Evolutionary conservation across 2,888 invertebrate genomes (phyloP).

Genomic region (Tetanocera ferruginea): DNA sequence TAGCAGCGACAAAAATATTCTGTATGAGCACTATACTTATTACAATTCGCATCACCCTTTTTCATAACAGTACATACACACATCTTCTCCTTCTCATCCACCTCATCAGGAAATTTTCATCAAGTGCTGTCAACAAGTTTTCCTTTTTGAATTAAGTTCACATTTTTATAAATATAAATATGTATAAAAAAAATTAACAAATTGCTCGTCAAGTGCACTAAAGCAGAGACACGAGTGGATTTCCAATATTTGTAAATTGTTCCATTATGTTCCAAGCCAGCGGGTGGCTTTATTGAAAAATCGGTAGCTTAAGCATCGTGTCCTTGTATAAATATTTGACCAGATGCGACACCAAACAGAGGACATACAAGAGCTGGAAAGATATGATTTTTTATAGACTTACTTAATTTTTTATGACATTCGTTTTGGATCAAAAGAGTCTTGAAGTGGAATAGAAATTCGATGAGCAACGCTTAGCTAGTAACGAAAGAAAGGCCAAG

Average conservation of each 20-base stretch:
- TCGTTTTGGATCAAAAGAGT: slow-evolving; percentile 58
- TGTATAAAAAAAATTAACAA: slow-evolving; percentile 30
- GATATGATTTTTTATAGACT: slow-evolving; percentile 48
- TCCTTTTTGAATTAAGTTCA: not conserved
- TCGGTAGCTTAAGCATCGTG: not conserved
- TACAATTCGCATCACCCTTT: not conserved
- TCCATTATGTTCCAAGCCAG: slow-evolving; percentile 35
- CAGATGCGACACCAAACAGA: slow-evolving; percentile 47
- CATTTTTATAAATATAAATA: slow-evolving; percentile 18
- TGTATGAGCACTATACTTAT: not conserved
- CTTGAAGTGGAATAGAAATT: slow-evolving; percentile 56
- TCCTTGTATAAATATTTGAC: slow-evolving; percentile 51
- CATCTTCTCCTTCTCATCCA: not conserved
- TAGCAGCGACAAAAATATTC: slow-evolving; percentile 42
- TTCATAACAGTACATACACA: not conserved
- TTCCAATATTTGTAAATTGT: slow-evolving; percentile 47
- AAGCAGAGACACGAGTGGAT: slow-evolving; percentile 36
- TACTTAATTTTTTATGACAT: slow-evolving; percentile 64
- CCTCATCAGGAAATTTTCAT: not conserved
- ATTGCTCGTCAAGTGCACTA: slow-evolving; percentile 37
- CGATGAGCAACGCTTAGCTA: not conserved
- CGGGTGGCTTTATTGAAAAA: slow-evolving; percentile 17
- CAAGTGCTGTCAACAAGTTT: slow-evolving; percentile 31
- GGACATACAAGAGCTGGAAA: slow-evolving; percentile 47
- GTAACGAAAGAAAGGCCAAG: not conserved